phyloP scores from a whole-genome alignment of 2,113 vertebrate genomes.

The Xiphorhynchus elegans region DNA sequence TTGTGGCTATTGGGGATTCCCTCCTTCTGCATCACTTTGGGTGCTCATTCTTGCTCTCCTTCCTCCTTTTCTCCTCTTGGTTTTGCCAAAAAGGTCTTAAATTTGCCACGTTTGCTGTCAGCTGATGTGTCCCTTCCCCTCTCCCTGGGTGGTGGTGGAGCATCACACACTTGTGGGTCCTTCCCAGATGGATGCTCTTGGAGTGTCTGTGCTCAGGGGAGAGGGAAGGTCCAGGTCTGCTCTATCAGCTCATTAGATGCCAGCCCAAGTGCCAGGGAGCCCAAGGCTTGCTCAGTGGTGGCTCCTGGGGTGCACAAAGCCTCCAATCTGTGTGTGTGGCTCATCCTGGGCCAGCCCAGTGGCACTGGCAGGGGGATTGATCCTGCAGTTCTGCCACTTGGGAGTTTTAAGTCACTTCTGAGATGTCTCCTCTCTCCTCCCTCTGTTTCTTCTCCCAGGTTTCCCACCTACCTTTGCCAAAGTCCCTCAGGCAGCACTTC shows the following conservation, averaged over 20 bases:
- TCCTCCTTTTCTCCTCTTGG: not conserved
- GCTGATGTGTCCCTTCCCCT: not conserved
- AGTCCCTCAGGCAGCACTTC: not conserved
- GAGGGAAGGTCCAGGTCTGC: not conserved
- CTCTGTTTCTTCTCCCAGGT: not conserved
- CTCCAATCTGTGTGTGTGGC: not conserved
- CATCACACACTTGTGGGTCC: not conserved
- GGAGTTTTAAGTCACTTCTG: not conserved
- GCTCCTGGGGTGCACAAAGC: not conserved
- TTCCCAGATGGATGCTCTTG: fast-evolving
- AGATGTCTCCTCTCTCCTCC: not conserved
- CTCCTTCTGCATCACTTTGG: not conserved
- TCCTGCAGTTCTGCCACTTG: not conserved
- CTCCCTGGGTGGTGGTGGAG: fast-evolving
- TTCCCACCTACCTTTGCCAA: not conserved
- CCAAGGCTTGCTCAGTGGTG: not conserved
- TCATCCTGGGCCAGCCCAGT: not conserved
- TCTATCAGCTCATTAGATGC: not conserved
- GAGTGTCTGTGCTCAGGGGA: not conserved
- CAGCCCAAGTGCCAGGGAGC: not conserved
- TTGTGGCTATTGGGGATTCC: not conserved
- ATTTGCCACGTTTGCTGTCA: not conserved
- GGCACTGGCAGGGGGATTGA: fast-evolving
- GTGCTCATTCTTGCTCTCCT: not conserved
- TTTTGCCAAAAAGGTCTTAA: not conserved